Conservation (phyloP, 1,140 invertebrate species). For the Psix sp. region DNA sequence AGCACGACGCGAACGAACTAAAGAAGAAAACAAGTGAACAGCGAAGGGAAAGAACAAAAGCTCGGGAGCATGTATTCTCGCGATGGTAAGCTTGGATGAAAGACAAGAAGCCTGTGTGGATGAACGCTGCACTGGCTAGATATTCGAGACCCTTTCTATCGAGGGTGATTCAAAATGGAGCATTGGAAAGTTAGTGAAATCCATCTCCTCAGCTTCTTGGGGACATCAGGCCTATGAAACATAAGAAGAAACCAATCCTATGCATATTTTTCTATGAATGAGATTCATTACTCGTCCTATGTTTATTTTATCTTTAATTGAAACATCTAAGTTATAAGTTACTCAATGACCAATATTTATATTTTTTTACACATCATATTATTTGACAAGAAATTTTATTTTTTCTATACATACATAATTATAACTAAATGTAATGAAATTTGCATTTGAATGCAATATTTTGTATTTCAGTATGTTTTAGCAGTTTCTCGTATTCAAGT, state of each 20-base stretch:
- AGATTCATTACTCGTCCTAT: slow-evolving; percentile 59
- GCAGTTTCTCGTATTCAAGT: no score
- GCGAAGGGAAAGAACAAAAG: slow-evolving; percentile 18
- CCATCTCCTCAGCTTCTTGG: slow-evolving; percentile 41
- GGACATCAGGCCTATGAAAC: slow-evolving; percentile 30
- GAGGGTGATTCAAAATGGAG: slow-evolving; percentile 58
- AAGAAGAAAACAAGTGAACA: slow-evolving; percentile 12
- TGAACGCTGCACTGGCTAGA: slow-evolving; percentile 39
- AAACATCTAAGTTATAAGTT: no score
- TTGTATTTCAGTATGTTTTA: no score
- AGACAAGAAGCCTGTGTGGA: slow-evolving; percentile 53
- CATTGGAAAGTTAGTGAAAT: slow-evolving; percentile 48
- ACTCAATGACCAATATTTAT: slow-evolving; percentile 1
- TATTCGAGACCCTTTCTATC: slow-evolving; percentile 53
- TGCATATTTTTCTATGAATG: slow-evolving; percentile 62
- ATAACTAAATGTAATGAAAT: no score
- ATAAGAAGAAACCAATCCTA: slow-evolving; percentile 38
- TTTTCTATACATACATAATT: no score
- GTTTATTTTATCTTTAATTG: no score
- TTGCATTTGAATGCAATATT: no score
- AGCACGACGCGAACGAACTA: slow-evolving; percentile 27
- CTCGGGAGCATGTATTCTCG: slow-evolving; percentile 26
- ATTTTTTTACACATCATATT: no score
- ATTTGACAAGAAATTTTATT: no score
- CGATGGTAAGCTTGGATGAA: slow-evolving; percentile 48